Evolutionary conservation across 2,888 invertebrate species (phyloP).

Genomic region (Strigamia crassipes): DNA sequence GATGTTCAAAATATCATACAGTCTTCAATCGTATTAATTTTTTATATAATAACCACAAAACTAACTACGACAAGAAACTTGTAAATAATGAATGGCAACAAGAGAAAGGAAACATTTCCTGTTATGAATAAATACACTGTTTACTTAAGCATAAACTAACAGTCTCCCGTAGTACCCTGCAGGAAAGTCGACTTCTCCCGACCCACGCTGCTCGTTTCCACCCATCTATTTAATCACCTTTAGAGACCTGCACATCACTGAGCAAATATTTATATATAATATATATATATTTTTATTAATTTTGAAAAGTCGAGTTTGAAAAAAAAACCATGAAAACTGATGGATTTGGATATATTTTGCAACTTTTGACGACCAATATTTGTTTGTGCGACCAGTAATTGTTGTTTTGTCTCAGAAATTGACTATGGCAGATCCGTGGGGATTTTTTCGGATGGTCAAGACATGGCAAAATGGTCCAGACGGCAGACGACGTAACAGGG

Average conservation of each 20-base stretch:
- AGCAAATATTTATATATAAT: not conserved
- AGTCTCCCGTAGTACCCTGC: not conserved
- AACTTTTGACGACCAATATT: not conserved
- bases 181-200: not conserved
- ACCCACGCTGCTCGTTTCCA: not conserved
- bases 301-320: not conserved
- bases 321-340: not conserved
- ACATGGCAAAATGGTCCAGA: not conserved
- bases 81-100: too few relatives aligned
- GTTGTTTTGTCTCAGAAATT: not conserved
- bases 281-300: not conserved
- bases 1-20: too few relatives aligned
- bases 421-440: slow-evolving; percentile 27
- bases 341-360: not conserved
- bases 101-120: too few relatives aligned
- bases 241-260: not conserved
- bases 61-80: too few relatives aligned
- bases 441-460: slow-evolving; percentile 32
- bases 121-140: too few relatives aligned
- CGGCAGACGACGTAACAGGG: not conserved
- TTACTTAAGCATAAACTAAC: too few relatives aligned
- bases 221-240: slow-evolving; percentile 31
- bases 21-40: too few relatives aligned
- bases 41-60: too few relatives aligned
- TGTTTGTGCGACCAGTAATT: not conserved